Conservation (phyloP, 2,888 invertebrate genomes). For the Anarsia innoxiella region DNA sequence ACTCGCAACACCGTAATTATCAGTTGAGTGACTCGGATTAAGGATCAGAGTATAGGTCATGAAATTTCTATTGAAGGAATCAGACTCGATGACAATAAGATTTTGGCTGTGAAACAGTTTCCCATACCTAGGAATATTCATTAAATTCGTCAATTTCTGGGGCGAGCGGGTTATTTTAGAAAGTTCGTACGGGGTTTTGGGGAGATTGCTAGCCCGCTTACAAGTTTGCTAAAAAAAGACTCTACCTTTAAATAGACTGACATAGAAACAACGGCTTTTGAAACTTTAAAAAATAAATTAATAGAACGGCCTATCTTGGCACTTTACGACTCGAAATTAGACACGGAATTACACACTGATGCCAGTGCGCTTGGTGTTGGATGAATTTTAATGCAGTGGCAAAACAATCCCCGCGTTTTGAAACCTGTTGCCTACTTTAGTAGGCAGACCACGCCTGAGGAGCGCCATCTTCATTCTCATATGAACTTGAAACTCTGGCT, state of each 20-base stretch:
- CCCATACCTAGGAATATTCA: constrained; percentile 17
- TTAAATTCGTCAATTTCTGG: constrained; percentile 20
- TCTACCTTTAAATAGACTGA: constrained; percentile 14
- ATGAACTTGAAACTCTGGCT: constrained; percentile 23
- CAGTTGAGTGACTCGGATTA: too few relatives aligned
- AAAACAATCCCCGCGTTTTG: constrained; percentile 1
- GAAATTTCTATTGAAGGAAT: constrained; percentile 18
- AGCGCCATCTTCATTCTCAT: constrained; percentile 17
- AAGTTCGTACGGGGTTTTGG: constrained; percentile 20
- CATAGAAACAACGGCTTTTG: constrained; percentile 6
- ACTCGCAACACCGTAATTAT: too few relatives aligned
- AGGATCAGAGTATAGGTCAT: too few relatives aligned
- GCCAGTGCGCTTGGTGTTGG: constrained; percentile 24
- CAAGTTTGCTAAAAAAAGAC: constrained; percentile 17
- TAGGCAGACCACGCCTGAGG: not conserved
- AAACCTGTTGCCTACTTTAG: not conserved
- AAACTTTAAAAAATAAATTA: constrained; percentile 11
- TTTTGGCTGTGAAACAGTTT: constrained; percentile 15
- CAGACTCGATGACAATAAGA: constrained; percentile 15
- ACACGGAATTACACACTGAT: constrained; percentile 32
- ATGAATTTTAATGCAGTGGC: constrained; percentile 27
- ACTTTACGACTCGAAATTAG: constrained; percentile 25
- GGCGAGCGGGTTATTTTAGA: constrained; percentile 20
- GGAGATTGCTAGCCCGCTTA: constrained; percentile 18
- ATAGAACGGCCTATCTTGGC: constrained; percentile 22